These are phyloP conservation scores for Drosophila longiperda DNA, from an alignment of 2,888 invertebrate genomes.

Conservation along the genomic window DNA sequence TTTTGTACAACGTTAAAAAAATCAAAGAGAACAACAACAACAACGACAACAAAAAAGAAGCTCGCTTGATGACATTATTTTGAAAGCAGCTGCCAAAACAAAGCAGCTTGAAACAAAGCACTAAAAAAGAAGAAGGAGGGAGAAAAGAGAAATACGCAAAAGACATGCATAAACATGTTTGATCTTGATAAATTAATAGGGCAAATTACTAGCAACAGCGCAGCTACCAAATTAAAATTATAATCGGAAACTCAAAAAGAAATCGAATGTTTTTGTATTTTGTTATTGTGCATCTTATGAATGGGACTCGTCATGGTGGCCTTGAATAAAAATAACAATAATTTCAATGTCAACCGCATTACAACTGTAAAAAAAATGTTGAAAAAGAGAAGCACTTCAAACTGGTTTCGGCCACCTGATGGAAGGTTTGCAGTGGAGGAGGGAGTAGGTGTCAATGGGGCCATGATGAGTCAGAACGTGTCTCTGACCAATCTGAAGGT, in stretches of 20 bases:
- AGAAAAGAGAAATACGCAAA: conserved; percentile 19
- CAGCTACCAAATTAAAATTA: conserved; percentile 66
- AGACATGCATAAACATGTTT: conserved; percentile 71
- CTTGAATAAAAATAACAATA: conserved; percentile 27
- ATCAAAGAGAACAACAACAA: background rate
- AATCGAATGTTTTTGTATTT: conserved; percentile 38
- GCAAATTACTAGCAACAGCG: conserved; percentile 55
- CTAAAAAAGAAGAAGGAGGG: conserved; percentile 4
- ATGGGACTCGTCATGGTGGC: conserved; percentile 43
- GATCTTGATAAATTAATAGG: conserved; percentile 74
- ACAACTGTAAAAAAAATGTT: conserved; percentile 12
- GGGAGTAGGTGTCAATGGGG: conserved; percentile 63
- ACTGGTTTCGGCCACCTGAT: conserved; percentile 53
- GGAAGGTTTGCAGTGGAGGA: background rate
- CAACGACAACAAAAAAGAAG: background rate
- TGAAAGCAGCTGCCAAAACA: conserved; percentile 72
- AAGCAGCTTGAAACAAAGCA: conserved; percentile 27
- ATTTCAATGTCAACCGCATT: conserved; percentile 55
- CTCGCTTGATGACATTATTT: conserved; percentile 45
- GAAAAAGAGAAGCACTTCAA: conserved; percentile 16
- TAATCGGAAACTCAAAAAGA: conserved; percentile 50
- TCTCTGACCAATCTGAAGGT: conserved; percentile 55
- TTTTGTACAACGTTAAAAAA: background rate
- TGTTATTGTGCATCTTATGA: conserved; percentile 64
- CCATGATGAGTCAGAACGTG: conserved; percentile 48